phyloP scores from a whole-genome alignment of 2,797 vertebrate genomes.

The Momotus momota region DNA sequence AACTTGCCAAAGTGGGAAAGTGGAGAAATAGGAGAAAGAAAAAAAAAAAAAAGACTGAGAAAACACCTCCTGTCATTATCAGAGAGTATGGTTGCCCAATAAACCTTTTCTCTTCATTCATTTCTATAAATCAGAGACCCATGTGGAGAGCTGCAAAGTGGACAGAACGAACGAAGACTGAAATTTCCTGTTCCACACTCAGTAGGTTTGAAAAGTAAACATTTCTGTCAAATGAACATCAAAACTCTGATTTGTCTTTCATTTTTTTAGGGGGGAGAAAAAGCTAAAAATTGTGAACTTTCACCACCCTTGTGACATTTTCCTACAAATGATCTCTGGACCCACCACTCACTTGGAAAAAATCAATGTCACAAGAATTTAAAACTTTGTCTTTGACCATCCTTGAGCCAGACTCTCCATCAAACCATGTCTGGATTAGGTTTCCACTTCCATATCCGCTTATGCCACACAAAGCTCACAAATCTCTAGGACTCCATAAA shows the following conservation, averaged over 20 bases:
- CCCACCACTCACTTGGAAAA: neutral
- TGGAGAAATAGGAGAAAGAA: neutral
- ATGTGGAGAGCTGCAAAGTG: constrained; percentile 49
- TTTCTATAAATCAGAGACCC: constrained; percentile 57
- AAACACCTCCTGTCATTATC: neutral
- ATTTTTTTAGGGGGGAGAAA: neutral
- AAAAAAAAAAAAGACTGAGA: neutral
- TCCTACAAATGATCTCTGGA: neutral
- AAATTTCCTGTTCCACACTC: constrained; percentile 44
- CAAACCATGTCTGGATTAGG: rapidly evolving
- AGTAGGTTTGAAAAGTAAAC: constrained; percentile 51
- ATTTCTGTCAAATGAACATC: constrained; percentile 29
- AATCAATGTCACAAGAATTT: neutral
- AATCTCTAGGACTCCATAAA: neutral
- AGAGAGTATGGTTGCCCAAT: neutral
- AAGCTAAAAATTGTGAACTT: neutral
- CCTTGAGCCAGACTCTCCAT: rapidly evolving
- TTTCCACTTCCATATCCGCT: neutral
- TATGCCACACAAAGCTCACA: neutral
- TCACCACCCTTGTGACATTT: neutral
- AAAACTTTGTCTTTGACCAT: neutral
- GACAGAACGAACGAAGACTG: constrained; percentile 52
- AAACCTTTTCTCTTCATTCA: constrained; percentile 8
- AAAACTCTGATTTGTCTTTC: neutral
- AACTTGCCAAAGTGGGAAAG: neutral